Base-by-base conservation (phyloP, 2,797 vertebrate species). In the Amblyopsis hoosieri region DNA sequence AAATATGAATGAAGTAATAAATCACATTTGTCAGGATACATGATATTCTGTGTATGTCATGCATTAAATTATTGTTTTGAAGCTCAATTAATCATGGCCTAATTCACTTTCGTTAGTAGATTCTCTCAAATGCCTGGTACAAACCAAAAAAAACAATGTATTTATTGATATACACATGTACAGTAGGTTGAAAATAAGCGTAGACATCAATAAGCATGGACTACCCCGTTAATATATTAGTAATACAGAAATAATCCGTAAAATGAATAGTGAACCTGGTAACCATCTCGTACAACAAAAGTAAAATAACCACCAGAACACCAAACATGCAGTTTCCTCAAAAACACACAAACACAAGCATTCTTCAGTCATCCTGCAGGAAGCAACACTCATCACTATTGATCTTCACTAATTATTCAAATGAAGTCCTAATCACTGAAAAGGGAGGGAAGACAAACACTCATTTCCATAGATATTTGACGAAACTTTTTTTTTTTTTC, bases 381-480 rank as follows among this genome's bases (percentile, higher is more conserved):
- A 60, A 76, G 79, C 82, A 75, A 78, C 82, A 83, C 84, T 85
- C 85, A 86, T 90, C 88, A 83, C 81, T 89, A 90, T 87, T 91
- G 79, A 91, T 88, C 86, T 85, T 74, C 64, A 61, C 88, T 90
- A 91, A 88, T 86, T 89, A 90, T 93, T 92, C 87, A 91, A 91
- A 92, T 93, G 67, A 87, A 92, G 91, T 93, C 83, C 83, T 90
- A 88, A 91, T 91, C 87, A 91, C 85, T 86, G 81, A 85, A 85
- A 91, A 71, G 76, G 75, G 77, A 89, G 80, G 83, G 85, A 74
- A 90, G 86, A 89, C 87, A 93, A 91, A 92, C 89, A 89, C 83
- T 92, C 57, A 92, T 93, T 92, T 92, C 88, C 90, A 90, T 90
- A 87, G 81, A 86, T 86, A 82, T 89, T 88, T 84, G 75, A 71